These are phyloP conservation scores for Calidris pugnax DNA, from an alignment of 2,113 vertebrate species.

Conservation along the genomic window DNA sequence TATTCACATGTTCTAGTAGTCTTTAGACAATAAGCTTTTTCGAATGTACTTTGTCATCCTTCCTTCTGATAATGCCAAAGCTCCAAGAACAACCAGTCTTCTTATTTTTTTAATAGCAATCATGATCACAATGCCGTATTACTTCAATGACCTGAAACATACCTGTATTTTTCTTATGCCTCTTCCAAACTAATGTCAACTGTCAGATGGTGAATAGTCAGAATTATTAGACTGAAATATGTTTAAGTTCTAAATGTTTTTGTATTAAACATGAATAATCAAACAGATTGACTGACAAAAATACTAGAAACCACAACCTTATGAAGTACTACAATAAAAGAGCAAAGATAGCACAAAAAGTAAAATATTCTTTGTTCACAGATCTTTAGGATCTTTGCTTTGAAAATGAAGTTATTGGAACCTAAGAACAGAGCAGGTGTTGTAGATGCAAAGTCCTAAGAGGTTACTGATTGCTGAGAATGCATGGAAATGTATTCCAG, in stretches of 20 bases:
- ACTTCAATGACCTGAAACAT: neutral
- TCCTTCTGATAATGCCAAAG: neutral
- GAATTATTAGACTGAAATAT: neutral
- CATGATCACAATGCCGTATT: neutral
- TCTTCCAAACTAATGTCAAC: neutral
- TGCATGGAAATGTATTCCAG: neutral
- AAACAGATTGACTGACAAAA: neutral
- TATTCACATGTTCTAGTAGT: neutral
- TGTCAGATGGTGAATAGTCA: neutral
- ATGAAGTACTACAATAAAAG: neutral
- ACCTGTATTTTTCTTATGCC: neutral
- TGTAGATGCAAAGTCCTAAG: neutral
- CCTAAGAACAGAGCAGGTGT: neutral
- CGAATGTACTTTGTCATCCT: neutral
- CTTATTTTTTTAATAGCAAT: neutral
- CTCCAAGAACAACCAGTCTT: neutral
- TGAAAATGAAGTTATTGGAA: neutral
- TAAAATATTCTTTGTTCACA: neutral
- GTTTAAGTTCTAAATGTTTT: neutral
- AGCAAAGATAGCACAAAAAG: neutral
- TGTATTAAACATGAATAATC: neutral
- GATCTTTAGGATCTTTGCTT: conserved; percentile 9
- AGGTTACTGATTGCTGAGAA: neutral
- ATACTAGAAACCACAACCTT: neutral
- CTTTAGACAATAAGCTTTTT: neutral